Conservation (phyloP, 2,797 vertebrate genomes). For the Pelobates cultripes region DNA sequence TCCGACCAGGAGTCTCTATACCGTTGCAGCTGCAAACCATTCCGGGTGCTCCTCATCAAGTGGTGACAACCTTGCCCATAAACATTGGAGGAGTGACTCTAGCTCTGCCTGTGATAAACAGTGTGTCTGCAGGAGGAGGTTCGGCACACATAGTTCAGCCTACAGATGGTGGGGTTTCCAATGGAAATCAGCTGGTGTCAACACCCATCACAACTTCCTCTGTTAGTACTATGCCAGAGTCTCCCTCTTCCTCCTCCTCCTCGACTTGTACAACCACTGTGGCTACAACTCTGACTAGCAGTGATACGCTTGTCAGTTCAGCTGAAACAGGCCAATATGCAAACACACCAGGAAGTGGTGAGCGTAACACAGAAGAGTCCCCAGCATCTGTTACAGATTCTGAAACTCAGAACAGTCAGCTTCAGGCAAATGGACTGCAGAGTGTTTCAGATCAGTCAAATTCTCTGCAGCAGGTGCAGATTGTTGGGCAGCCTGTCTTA, state of each 20-base stretch:
- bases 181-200: constrained; percentile 87
- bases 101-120: constrained; percentile 94
- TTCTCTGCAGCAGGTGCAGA: constrained; percentile 93
- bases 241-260: constrained; percentile 75
- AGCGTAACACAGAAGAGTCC: constrained; percentile 72
- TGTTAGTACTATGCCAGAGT: constrained; percentile 74
- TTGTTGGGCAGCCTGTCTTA: constrained; percentile 91
- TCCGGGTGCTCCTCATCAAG: constrained; percentile 88
- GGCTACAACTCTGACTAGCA: constrained; percentile 75
- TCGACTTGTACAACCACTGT: constrained; percentile 76
- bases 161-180: constrained; percentile 86
- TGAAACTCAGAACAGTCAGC: constrained; percentile 77
- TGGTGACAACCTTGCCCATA: constrained; percentile 96
- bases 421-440: constrained; percentile 91
- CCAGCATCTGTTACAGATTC: constrained; percentile 71
- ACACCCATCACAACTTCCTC: constrained; percentile 80
- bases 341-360: constrained; percentile 72
- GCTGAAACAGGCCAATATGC: constrained; percentile 81
- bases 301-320: constrained; percentile 76
- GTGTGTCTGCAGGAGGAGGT: constrained; percentile 79
- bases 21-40: constrained; percentile 93
- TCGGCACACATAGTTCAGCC: constrained; percentile 88
- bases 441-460: constrained; percentile 77
- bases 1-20: constrained; percentile 92
- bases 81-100: constrained; percentile 96